Percentiles rank a stretch among this genome's conserved stretches.
Evolutionary conservation across 2,888 invertebrate species (phyloP).

Genomic region (Rotaria magnacalcarata): DNA sequence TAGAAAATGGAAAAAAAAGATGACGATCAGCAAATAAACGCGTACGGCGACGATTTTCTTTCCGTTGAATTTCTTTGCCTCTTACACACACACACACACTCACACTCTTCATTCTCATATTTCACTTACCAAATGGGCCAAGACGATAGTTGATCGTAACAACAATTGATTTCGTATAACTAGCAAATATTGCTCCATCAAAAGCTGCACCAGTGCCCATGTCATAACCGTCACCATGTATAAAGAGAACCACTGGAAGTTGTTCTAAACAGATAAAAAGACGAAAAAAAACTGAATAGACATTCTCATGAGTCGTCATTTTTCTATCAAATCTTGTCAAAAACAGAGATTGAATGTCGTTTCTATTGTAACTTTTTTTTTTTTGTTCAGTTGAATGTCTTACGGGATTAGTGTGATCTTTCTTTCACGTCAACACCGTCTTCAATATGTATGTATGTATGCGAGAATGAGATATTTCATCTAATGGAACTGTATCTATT

Average conservation of each 20-base stretch:
- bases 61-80: not conserved
- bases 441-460: not conserved
- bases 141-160: not conserved
- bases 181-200: conserved; percentile 22
- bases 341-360: conserved; percentile 7
- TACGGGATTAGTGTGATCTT: conserved; percentile 21
- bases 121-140: conserved; percentile 14
- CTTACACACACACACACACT: no score
- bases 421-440: conserved; percentile 6
- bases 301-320: not conserved
- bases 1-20: not conserved
- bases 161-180: conserved; percentile 17
- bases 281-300: not conserved
- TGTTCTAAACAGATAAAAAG: not conserved
- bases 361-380: not conserved
- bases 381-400: not conserved
- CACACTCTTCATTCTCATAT: not conserved
- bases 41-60: not conserved
- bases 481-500: not conserved
- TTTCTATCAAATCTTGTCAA: conserved; percentile 5
- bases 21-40: conserved; percentile 10
- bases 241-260: not conserved
- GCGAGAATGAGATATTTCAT: not conserved
- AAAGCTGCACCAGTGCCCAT: conserved; percentile 5
- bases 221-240: not conserved